Conservation (phyloP, 2,797 vertebrate genomes). For the Acipenser oxyrinchus region DNA sequence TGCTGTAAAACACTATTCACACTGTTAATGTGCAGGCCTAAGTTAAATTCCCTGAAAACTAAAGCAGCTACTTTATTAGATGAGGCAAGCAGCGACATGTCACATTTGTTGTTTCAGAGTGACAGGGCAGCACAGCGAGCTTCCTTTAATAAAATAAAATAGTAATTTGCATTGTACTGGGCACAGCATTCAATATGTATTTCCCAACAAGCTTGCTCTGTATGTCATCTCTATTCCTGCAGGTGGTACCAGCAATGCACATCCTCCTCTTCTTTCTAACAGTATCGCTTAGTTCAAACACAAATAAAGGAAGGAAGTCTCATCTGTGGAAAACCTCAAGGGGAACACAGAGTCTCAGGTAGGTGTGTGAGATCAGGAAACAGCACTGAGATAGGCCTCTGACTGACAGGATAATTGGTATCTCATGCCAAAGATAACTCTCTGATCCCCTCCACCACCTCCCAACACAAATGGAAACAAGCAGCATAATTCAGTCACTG, state of each 20-base stretch:
- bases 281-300: constrained; percentile 26
- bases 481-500: too few relatives aligned
- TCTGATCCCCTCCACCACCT: too few relatives aligned
- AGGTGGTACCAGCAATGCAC: constrained; percentile 22
- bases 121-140: not conserved
- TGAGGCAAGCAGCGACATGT: not conserved
- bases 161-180: constrained; percentile 22
- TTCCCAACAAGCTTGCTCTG: too few relatives aligned
- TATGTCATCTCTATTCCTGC: constrained; percentile 20
- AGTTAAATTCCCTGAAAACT: not conserved
- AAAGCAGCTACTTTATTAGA: not conserved
- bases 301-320: constrained; percentile 44
- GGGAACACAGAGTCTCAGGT: constrained; percentile 26
- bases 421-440: constrained; percentile 8
- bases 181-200: constrained; percentile 20
- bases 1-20: too few relatives aligned
- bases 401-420: constrained; percentile 25
- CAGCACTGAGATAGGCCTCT: constrained; percentile 28
- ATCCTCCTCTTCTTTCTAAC: constrained; percentile 33
- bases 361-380: constrained; percentile 10
- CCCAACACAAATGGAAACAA: too few relatives aligned
- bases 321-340: constrained; percentile 24
- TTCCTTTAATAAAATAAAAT: not conserved
- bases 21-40: too few relatives aligned
- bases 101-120: not conserved